phyloP scores from a whole-genome alignment of 2,797 vertebrate genomes.

The Clarias pachynema region DNA sequence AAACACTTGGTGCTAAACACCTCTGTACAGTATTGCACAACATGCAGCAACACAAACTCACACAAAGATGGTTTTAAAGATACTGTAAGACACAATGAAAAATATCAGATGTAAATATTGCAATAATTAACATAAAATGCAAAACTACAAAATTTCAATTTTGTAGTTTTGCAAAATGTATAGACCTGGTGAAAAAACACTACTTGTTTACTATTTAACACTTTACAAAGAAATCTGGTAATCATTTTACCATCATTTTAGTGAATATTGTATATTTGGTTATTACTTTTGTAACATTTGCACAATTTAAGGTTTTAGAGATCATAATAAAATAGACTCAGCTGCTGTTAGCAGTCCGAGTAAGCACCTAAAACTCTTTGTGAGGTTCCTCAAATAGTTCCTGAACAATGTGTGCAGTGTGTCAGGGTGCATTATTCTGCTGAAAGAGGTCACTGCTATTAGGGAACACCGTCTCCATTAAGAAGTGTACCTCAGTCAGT shows the following conservation, averaged over 20 bases:
- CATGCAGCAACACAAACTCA: background rate
- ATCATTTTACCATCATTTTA: background rate
- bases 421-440: no score
- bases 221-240: background rate
- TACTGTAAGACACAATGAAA: background rate
- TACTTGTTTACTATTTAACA: no score
- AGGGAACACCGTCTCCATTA: no score
- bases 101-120: background rate
- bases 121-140: background rate
- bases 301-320: no score
- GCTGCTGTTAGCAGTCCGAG: no score
- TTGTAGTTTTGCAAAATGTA: background rate
- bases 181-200: background rate
- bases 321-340: no score
- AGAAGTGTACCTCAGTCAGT: no score
- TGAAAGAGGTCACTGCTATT: no score
- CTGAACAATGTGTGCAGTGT: no score
- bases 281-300: background rate
- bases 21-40: background rate
- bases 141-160: background rate
- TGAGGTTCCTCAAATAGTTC: no score
- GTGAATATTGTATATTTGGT: background rate
- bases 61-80: background rate
- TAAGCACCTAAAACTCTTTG: no score
- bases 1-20: no score